Base-by-base conservation (phyloP, 2,113 vertebrate species). In the Tursiops truncatus region DNA sequence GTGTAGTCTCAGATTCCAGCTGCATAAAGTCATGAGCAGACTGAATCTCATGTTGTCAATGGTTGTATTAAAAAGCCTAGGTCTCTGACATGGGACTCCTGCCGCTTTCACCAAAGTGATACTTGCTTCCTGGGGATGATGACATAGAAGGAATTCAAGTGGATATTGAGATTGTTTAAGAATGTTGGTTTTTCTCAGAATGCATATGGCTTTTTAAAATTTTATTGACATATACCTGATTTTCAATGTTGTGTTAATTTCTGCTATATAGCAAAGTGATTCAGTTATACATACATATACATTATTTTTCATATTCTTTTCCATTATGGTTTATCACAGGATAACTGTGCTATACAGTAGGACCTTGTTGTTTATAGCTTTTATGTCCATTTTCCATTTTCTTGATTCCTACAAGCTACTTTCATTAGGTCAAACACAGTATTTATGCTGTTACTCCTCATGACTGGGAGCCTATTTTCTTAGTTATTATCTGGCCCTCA, bases 1-100 rank as follows among this genome's bases (percentile, higher is more conserved):
- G 82, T 0, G 0, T 65, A 62, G 0, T 0, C 80, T 31, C 84
- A 36, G 81, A 97, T 97, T 98, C 86, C 97, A 96, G 67, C 76
- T 89, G 88, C 12, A 0, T 76, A 93, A 97, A 1, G 50, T 96
- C 97, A 98, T 71, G 73, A 0, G 0, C 62, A 80, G 36, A 71
- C 87, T 80, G 86, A 9, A 74, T 47, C 33, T 58, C 2, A 0
- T 31, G 53, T 31, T 1, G 0, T 12, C 93, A 62, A 83, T 60
- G 73, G 41, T 81, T 94, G 70, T 89, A 23, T 33, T 98, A 44
- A 96, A 92, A 17, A 58, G 53, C 21, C 25, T 53, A 56, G 2
- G 21, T 28, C 12, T 85, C 18, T 63, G 90, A 28, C 41, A n/a
- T 36, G 71, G 17, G 23, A 36, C 36, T 70, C 47, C n/a, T 77